Base-by-base conservation (phyloP, 2,113 vertebrate species). In the Phycodurus eques region DNA sequence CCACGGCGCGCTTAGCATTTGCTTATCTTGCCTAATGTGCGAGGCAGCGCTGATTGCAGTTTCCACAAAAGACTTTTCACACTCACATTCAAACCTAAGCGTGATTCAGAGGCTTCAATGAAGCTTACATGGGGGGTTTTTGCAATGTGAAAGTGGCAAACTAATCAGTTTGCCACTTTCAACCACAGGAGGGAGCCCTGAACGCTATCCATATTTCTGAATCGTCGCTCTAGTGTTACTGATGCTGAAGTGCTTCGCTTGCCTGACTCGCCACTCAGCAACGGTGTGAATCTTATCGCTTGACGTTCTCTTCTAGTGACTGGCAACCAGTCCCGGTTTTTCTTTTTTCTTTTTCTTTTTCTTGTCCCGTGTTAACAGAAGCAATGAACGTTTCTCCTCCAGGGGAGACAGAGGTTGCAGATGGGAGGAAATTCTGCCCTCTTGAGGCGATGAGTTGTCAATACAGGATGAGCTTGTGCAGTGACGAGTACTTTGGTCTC, bases 341-440 rank as follows among this genome's bases (percentile, higher is more conserved):
- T 27, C 27, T 54, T 9, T n/a, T 8, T 87, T 46, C 8, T 1
- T 10, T 20, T 10, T 54, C 20, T 54, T 9, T n/a, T 8, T 87
- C 62, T 86, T 78, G 78, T 76, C 54, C 80, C 3, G 35, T 27
- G 39, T 60, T 72, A 10, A 69, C 61, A 19, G 69, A 80, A 59
- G 46, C 43, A 46, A 53, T 54, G 59, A 71, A 51, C 54, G 69
- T 27, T 20, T 70, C 73, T 35, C 39, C 22, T 33, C 35, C 35
- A 6, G 35, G 35, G 27, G 54, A 71, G 67, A 14, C 17, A 47
- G 56, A 73, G 4, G 67, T 10, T 35, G 35, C 57, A 79, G 42
- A 80, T 62, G 20, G 74, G 65, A 72, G 76, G 68, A 31, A 75
- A 87, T 71, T 66, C 75, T 85, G 88, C 88, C 88, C 85, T 78